Base-by-base conservation (phyloP, 2,888 invertebrate genomes). In the Lucinisca nassula region DNA sequence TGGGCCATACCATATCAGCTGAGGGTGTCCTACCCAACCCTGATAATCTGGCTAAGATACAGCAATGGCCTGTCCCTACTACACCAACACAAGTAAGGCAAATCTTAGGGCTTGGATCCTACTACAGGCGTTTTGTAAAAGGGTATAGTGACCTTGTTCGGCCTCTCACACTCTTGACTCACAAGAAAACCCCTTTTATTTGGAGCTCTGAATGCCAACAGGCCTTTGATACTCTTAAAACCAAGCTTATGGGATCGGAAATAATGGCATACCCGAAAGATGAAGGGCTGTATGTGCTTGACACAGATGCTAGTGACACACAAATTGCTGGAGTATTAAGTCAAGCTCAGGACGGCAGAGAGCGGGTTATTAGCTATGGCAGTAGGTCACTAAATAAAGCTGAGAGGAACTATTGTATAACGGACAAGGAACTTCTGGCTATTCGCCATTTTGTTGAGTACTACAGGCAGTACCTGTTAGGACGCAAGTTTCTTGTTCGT, bases 271-370 rank as follows among this genome's bases (percentile, higher is more conserved):
- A 85, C 61, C 88, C 83, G 21, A 86, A 90, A 32, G n/a, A n/a
- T n/a, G 32, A 79, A 38, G 83, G 85, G 17, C 75, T 40, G 14
- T 91, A 89, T 78, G 80, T 92, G 0, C 49, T 92, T n/a, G 92
- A 92, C 49, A 89, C 87, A 14, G 91, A 93, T 75, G 92, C 92
- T 3, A 90, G 90, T 40, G 75, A 76, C n/a, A 30, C 24, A 67
- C 88, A 80, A 10, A 86, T 93, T 21, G 92, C 92, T 30, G 91
- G 88, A 2, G 86, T 84, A 27, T 73, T 91, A 1, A 84, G 85
- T 17, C 92, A 92, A 67, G 38, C 79, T 0, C 85, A 92, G 30
- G 80, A 89, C 14, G 89, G 90, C 4, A 35, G 76, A 38, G 93
- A 93, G 40, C 73, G 77, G 21, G 91, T 92, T 6, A 85, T 92